Evolutionary conservation across 1,140 invertebrate species (phyloP), one percentile per base, ranked within the genome.

Genomic region (Papilio aristodemus): DNA sequence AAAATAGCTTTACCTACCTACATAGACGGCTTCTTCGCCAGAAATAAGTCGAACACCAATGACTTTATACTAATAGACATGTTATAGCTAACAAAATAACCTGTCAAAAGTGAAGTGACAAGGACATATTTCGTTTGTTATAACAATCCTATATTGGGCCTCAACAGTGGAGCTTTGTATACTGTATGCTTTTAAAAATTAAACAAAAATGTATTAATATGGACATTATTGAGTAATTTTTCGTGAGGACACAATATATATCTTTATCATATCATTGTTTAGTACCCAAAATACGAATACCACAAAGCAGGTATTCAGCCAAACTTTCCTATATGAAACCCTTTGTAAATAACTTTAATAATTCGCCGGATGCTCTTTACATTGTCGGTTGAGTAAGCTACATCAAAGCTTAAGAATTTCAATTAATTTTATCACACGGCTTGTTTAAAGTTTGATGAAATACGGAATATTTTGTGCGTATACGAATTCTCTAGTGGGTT

Each of bases 341-440:
- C 11, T 54, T 14, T 17, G 27, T 32, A 32, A 22, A 54, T 25
- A 54, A 17, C 2, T 54, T 54, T 25, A 25, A 54, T 25, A 54
- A 22, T 54, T 54, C 19, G 43, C 10, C 17, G 8, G 14, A 19
- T 19, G 43, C 43, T 54, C 46, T 50, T 22, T 54, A 54, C 10
- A 54, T 25, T 13, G 11, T 13, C 14, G 7, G 8, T 9, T 19
- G 46, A 22, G 46, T 54, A 22, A 9, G 46, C 19, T 54, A 54
- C 46, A 25, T 54, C 46, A 54, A 54, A 54, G 46, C 9, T 22
- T 22, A 54, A 54, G 17, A 54, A 22, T 54, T 54, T 54, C 46
- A 54, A 54, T 54, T 54, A 54, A 25, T n/a, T n/a, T n/a, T 22
- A 25, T 54, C 46, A 54, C 46, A 54, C 19, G 46, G 19, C 22